These are phyloP conservation scores for Cichlasoma orientale DNA, from an alignment of 2,797 vertebrate genomes.

Conservation along the genomic window DNA sequence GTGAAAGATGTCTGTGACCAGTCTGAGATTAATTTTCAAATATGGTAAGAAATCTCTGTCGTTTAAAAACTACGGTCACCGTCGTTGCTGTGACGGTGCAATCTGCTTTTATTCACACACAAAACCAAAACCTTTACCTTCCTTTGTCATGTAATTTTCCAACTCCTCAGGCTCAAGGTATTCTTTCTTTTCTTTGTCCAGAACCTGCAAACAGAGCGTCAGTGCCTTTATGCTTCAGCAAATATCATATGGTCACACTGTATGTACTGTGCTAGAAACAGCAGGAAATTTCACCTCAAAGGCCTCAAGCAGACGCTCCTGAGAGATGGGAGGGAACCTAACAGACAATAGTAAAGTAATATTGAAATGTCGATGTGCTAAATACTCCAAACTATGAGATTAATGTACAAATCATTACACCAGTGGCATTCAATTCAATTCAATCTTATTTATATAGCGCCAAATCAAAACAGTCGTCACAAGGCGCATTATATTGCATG, in stretches of 20 bases:
- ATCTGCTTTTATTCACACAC: neutral
- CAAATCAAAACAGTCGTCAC: no score
- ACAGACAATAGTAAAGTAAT: neutral
- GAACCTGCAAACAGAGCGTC: slow-evolving; percentile 76
- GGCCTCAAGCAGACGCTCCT: slow-evolving; percentile 73
- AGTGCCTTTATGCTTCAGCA: neutral
- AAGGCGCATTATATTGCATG: no score
- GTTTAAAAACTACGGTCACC: no score
- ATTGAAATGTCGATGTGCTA: neutral
- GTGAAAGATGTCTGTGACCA: no score
- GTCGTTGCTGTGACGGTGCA: neutral
- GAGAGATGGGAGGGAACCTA: slow-evolving; percentile 79
- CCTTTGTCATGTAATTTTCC: slow-evolving; percentile 87
- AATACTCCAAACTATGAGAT: neutral
- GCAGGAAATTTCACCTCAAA: slow-evolving; percentile 71
- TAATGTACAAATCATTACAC: neutral
- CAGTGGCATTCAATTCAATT: neutral
- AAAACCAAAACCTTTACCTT: slow-evolving; percentile 79
- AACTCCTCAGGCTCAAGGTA: slow-evolving; percentile 87
- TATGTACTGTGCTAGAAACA: neutral
- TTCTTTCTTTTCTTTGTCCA: slow-evolving; percentile 88
- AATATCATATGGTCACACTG: neutral
- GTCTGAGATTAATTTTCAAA: neutral
- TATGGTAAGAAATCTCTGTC: neutral
- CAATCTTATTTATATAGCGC: no score